These are phyloP conservation scores for Drosophila fulvimacula DNA, from an alignment of 2,888 invertebrate genomes.

Conservation along the genomic window DNA sequence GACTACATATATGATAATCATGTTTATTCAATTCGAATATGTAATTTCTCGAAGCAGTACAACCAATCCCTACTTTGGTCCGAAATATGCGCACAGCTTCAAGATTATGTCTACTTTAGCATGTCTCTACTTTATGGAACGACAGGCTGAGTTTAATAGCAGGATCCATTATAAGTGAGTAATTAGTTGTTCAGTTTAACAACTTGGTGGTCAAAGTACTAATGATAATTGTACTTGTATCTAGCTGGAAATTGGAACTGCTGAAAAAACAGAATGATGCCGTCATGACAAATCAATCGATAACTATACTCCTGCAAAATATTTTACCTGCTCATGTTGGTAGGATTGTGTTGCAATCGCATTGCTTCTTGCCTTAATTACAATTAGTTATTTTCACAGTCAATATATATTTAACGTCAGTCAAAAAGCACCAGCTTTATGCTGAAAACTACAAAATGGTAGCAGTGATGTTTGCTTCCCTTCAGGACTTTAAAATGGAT, in stretches of 20 bases:
- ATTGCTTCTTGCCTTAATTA: conserved; percentile 86
- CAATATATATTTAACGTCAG: conserved; percentile 88
- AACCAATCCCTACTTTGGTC: conserved; percentile 89
- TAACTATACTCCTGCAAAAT: conserved; percentile 94
- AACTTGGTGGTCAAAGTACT: accelerated
- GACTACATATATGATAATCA: conserved; percentile 88
- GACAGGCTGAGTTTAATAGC: conserved; percentile 94
- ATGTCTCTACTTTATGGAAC: conserved; percentile 92
- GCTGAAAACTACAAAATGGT: conserved; percentile 94
- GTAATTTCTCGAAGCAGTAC: conserved; percentile 87
- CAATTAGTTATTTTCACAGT: conserved; percentile 14
- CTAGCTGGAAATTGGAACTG: conserved; percentile 88
- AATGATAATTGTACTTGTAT: not conserved
- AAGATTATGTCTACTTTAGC: conserved; percentile 89
- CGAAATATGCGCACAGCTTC: conserved; percentile 90
- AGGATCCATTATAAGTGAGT: conserved; percentile 91
- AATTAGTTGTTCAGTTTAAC: not conserved
- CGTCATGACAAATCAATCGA: conserved; percentile 92
- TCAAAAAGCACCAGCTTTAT: conserved; percentile 90
- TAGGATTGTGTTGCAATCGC: conserved; percentile 82
- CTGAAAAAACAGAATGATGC: conserved; percentile 94
- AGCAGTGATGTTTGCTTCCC: conserved; percentile 97
- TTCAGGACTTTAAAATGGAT: conserved; percentile 91
- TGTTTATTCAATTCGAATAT: conserved; percentile 87
- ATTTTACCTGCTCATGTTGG: conserved; percentile 97